A percentile compares a stretch with the other conserved stretches of the same genome.
Conservation (phyloP, 2,113 vertebrate genomes). For the Peromyscus maniculatus region DNA sequence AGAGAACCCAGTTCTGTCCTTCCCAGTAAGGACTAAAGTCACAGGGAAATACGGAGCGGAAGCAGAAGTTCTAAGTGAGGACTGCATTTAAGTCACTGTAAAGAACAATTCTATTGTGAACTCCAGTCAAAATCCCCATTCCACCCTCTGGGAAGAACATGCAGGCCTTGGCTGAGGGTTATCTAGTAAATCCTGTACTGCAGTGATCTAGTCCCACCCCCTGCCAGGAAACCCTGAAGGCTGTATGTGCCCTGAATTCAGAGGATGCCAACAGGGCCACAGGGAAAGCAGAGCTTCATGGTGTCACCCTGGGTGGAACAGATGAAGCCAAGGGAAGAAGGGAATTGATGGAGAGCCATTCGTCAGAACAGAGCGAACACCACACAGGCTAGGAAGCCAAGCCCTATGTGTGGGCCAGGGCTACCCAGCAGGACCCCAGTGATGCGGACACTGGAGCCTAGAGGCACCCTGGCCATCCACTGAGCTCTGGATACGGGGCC, state of each 20-base stretch:
- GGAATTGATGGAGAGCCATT: not conserved
- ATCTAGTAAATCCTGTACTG: not conserved
- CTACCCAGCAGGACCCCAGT: not conserved
- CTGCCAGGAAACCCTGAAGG: not conserved
- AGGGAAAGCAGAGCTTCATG: not conserved
- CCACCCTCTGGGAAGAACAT: not conserved
- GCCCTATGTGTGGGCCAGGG: fast-evolving
- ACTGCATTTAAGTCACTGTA: not conserved
- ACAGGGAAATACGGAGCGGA: not conserved
- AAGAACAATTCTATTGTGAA: constrained; percentile 23
- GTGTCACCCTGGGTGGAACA: not conserved
- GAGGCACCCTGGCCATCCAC: not conserved
- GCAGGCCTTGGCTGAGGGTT: not conserved
- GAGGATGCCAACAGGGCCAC: not conserved
- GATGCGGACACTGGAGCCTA: not conserved
- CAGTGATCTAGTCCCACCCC: not conserved
- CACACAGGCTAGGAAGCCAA: not conserved
- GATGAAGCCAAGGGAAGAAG: not conserved
- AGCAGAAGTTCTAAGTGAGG: not conserved
- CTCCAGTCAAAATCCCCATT: not conserved
- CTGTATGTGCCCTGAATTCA: not conserved
- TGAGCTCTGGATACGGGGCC: not conserved
- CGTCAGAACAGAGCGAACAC: not conserved
- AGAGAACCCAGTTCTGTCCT: not conserved
- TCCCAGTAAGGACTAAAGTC: not conserved